Conservation (phyloP, 2,113 vertebrate species). For the Anoplopoma fimbria region DNA sequence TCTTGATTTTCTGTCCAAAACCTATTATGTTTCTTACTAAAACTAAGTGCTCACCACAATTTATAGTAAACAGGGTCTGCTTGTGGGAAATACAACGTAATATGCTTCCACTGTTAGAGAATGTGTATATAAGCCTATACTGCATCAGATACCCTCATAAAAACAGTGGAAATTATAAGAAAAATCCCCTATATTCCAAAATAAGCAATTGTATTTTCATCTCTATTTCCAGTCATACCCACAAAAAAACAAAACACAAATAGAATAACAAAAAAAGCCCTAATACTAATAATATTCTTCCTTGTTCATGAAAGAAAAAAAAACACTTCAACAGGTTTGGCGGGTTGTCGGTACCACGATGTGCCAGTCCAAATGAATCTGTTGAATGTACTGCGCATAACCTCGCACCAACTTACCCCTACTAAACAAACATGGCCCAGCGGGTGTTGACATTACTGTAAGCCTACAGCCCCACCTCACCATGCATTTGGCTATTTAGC, state of each 20-base stretch:
- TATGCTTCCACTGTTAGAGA: not conserved
- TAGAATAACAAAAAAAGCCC: not conserved
- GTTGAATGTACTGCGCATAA: constrained; percentile 33
- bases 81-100: not conserved
- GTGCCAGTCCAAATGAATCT: constrained; percentile 41
- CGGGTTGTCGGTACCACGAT: constrained; percentile 7
- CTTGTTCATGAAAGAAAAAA: not conserved
- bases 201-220: not conserved
- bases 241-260: not conserved
- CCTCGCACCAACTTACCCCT: constrained; percentile 55
- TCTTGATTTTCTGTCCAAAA: not conserved
- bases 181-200: not conserved
- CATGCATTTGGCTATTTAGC: constrained; percentile 39
- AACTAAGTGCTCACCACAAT: not conserved
- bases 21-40: not conserved
- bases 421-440: constrained; percentile 62
- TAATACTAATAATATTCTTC: not conserved
- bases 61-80: not conserved
- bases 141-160: not conserved
- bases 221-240: not conserved
- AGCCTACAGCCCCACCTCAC: constrained; percentile 60
- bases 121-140: not conserved
- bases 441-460: constrained; percentile 64
- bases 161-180: not conserved
- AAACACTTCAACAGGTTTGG: constrained; percentile 41